These are phyloP conservation scores for Myiagra hebetior DNA, from an alignment of 2,113 vertebrate genomes.

Conservation along the genomic window DNA sequence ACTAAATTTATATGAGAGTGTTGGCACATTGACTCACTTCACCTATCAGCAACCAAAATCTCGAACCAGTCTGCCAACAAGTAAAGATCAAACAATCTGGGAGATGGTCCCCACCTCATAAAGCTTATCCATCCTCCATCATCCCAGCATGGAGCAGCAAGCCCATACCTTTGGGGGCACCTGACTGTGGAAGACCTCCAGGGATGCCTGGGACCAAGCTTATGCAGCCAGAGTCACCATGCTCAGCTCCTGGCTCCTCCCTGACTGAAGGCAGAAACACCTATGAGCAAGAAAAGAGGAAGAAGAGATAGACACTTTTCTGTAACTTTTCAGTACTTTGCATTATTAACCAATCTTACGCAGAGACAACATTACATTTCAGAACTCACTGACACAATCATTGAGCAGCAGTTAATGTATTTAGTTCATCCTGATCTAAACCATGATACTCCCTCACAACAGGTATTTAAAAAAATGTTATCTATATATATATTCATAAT, in stretches of 20 bases:
- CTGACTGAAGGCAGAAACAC: fast-evolving
- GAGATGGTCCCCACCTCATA: background rate
- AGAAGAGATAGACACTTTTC: background rate
- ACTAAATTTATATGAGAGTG: background rate
- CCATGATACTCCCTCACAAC: fast-evolving
- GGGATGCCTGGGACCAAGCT: background rate
- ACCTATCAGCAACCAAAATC: background rate
- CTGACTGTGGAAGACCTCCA: background rate
- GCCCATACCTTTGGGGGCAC: background rate
- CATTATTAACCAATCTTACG: background rate
- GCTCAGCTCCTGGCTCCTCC: background rate
- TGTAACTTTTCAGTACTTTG: background rate
- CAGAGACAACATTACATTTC: background rate
- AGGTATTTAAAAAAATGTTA: fast-evolving
- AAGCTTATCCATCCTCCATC: background rate
- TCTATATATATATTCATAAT: background rate
- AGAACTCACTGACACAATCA: background rate
- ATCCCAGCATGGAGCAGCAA: fast-evolving
- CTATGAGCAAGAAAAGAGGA: background rate
- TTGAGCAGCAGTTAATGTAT: background rate
- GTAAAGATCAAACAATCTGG: background rate
- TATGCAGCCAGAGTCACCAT: fast-evolving
- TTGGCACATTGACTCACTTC: background rate
- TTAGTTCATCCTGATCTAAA: background rate
- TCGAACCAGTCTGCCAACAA: background rate